phyloP scores from a whole-genome alignment of 2,113 vertebrate species.

The Acrocephalus arundinaceus region DNA sequence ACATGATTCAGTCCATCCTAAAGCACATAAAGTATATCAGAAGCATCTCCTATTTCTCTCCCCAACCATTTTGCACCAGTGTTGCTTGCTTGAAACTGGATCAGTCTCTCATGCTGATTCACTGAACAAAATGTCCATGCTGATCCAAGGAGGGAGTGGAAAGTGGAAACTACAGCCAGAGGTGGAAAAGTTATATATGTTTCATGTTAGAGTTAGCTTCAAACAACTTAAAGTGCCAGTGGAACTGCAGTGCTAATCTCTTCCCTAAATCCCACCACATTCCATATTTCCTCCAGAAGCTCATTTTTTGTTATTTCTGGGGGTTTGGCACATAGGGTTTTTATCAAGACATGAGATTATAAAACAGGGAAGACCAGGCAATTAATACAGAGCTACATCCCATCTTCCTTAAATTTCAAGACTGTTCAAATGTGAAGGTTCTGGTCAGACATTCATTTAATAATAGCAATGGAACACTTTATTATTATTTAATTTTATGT shows the following conservation, averaged over 20 bases:
- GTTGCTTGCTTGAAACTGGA: background rate
- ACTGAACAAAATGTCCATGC: background rate
- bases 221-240: background rate
- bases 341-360: background rate
- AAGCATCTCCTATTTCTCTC: background rate
- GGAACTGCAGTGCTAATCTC: background rate
- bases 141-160: background rate
- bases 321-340: background rate
- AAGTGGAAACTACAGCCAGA: background rate
- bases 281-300: background rate
- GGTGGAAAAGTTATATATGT: background rate
- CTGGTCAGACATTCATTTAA: background rate
- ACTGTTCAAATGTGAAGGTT: background rate
- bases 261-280: background rate
- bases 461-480: background rate
- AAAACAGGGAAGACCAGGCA: background rate
- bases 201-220: background rate
- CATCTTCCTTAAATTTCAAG: background rate
- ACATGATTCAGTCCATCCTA: background rate
- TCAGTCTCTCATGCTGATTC: background rate
- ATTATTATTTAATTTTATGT: background rate
- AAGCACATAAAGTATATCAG: background rate
- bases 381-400: background rate
- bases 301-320: constrained; percentile 2
- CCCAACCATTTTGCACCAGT: background rate